These are phyloP conservation scores for Incurvaria masculella DNA, from an alignment of 2,888 invertebrate genomes.

Conservation along the genomic window DNA sequence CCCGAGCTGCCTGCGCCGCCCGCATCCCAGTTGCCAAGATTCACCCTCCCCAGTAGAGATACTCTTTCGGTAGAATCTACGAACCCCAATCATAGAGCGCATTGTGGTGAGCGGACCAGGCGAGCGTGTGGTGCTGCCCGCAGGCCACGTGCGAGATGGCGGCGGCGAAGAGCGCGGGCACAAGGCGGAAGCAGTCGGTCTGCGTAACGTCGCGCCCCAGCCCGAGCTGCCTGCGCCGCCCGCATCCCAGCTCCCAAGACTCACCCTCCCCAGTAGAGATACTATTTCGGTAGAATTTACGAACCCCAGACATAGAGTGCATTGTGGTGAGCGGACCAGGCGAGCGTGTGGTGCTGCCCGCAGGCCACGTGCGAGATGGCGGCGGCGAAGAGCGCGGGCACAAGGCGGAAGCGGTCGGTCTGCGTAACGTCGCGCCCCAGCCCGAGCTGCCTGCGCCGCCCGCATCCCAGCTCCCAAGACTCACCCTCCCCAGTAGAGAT, in stretches of 20 bases:
- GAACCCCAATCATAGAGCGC: slow-evolving; percentile 73
- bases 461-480: slow-evolving; percentile 64
- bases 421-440: slow-evolving; percentile 37
- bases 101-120: slow-evolving; percentile 50
- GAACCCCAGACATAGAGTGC: slow-evolving; percentile 73
- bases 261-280: too few species aligned
- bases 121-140: slow-evolving; percentile 79
- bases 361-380: slow-evolving; percentile 63
- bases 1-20: slow-evolving; percentile 67
- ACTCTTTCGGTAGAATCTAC: too few species aligned
- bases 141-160: slow-evolving; percentile 63
- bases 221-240: slow-evolving; percentile 67
- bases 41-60: too few species aligned
- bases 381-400: too few species aligned
- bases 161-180: too few species aligned
- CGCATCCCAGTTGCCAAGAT: slow-evolving; percentile 64
- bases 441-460: slow-evolving; percentile 67
- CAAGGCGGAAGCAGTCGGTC: slow-evolving; percentile 31
- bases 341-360: slow-evolving; percentile 79
- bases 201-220: slow-evolving; percentile 37
- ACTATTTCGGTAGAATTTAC: too few species aligned
- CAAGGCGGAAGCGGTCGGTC: slow-evolving; percentile 31
- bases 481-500: too few species aligned
- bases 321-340: slow-evolving; percentile 50
- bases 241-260: slow-evolving; percentile 64